Evolutionary conservation across 2,797 vertebrate species (phyloP), one percentile per base, ranked within the genome.

Genomic region (Poecilia velifera): DNA sequence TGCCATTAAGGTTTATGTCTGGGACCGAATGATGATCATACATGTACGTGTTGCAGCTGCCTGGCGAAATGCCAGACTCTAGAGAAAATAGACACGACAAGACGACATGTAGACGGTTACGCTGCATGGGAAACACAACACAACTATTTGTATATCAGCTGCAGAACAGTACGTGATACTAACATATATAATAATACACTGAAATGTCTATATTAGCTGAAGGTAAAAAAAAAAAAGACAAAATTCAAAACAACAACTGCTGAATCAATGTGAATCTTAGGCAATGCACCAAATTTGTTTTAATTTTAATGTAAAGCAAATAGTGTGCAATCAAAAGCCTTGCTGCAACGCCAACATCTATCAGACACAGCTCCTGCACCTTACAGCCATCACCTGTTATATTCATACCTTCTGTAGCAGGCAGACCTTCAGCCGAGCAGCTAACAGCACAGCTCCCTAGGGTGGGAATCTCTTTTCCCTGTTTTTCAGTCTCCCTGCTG

Each of bases 11-110:
- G 72, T 72, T 59, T 73, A 18, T 34, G 18, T 70, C 82, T 75
- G 66, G 47, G 0, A 57, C 28, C 28, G 53, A 31, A 85, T 53
- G 51, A 78, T 76, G 62, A 82, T 84, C 82, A 84, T 82, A 73
- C 62, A 87, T 68, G 71, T 39, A 83, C 77, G 78, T 81, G 70
- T 76, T 81, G 76, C 10, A 47, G 77, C 88, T 89, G 79, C 87
- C 78, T 89, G 88, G 87, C 80, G 88, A 93, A 87, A 78, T 53
- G 73, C 78, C 87, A 87, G 82, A 91, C 88, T 89, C 82, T 85
- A 84, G 70, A 72, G 39, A 79, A 84, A 86, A 74, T 74, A 74
- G 72, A 76, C 68, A 34, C 77, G 73, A 87, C 9, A 79, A 57
- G 73, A 76, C 78, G 79, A 76, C 45, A 74, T 78, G 88, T 76